Conservation (phyloP, 2,113 vertebrate species). For the Aegotheles bennettii region DNA sequence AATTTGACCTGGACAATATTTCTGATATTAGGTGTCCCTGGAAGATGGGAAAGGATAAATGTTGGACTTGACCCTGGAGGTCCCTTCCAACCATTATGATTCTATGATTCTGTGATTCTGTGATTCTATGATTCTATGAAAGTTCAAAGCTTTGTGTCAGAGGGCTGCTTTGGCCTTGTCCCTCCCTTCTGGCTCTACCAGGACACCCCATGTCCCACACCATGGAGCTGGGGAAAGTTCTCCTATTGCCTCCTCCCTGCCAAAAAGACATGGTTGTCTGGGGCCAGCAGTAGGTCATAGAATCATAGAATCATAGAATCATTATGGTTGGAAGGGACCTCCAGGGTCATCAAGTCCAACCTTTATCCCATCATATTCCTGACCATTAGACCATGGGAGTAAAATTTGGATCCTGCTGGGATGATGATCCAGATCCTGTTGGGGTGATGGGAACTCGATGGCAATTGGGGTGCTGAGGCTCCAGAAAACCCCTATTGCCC, state of each 20-base stretch:
- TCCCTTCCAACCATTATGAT: too few species aligned
- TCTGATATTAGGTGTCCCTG: neutral
- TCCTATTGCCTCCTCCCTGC: neutral
- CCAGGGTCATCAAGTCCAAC: too few species aligned
- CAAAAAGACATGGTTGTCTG: neutral
- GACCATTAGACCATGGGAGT: too few species aligned
- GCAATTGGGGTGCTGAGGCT: neutral
- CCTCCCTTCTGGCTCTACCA: neutral
- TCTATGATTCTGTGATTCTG: too few species aligned
- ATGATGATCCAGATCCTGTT: neutral
- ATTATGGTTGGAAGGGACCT: too few species aligned
- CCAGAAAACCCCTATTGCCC: neutral
- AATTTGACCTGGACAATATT: neutral
- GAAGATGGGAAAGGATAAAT: too few species aligned
- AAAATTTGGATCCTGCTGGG: neutral
- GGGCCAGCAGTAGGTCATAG: neutral
- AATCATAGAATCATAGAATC: too few species aligned
- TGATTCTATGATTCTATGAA: too few species aligned
- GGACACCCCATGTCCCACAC: too few species aligned
- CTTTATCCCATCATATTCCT: too few species aligned
- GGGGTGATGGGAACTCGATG: too few species aligned
- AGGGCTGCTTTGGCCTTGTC: neutral
- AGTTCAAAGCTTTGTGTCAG: neutral
- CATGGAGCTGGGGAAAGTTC: neutral
- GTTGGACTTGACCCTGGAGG: too few species aligned